Evolutionary conservation across 2,113 vertebrate species (phyloP).

Genomic region (Vireo altiloquus): DNA sequence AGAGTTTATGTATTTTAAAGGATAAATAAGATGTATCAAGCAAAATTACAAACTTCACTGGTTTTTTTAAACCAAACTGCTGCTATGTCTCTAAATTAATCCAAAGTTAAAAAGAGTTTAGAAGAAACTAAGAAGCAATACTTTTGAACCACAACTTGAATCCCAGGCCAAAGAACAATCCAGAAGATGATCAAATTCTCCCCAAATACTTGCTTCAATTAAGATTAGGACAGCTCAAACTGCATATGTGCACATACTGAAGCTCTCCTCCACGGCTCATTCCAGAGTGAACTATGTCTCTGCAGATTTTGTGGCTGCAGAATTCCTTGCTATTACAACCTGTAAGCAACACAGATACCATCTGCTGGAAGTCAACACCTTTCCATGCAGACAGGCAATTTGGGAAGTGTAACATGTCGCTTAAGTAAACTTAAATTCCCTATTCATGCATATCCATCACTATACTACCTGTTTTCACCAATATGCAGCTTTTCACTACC

Average conservation of each 20-base stretch:
- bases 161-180: rapidly evolving
- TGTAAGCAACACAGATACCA: not conserved
- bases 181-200: not conserved
- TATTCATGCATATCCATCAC: not conserved
- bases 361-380: not conserved
- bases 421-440: not conserved
- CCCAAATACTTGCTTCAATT: not conserved
- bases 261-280: not conserved
- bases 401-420: not conserved
- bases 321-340: not conserved
- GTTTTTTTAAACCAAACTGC: not conserved
- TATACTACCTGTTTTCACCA: not conserved
- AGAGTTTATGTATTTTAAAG: not conserved
- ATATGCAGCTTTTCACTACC: not conserved
- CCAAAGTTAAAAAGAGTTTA: not conserved
- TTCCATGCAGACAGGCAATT: not conserved
- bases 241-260: not conserved
- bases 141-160: not conserved
- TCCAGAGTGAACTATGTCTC: not conserved
- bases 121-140: not conserved
- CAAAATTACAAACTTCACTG: not conserved
- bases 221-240: not conserved
- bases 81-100: not conserved
- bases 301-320: not conserved
- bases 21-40: not conserved